Base-by-base conservation (phyloP, 2,888 invertebrate genomes). In the Dyspetes luteomarginatus region DNA sequence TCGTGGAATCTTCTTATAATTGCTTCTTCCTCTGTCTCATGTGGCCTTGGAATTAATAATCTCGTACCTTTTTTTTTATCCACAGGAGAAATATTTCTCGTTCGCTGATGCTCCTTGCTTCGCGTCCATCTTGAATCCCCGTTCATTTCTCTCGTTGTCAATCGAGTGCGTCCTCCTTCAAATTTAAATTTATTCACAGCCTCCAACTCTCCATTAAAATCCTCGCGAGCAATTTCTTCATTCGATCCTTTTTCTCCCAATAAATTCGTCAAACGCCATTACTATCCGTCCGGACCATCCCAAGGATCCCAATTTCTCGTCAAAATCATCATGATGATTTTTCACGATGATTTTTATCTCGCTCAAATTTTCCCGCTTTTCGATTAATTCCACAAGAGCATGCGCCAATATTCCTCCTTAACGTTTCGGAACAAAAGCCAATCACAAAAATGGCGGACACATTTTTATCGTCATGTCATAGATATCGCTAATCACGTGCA, bases 11-110 rank as follows among this genome's bases (percentile, higher is more conserved):
- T 84, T 0, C 89, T 83, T 12, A 86, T 84, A 7, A 83, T 83
- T 60, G 87, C 88, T 68, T 88, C 86, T 26, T 89, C 89, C 77
- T 89, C 87, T 3, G 89, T 89, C 78, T 89, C 89, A 24, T 83
- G 84, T 1, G 84, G 85, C 26, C 85, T 85, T 3, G 83, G 82
- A 43, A 82, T 19, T 19, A 83, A 80, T 72, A 55, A 78, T 30
- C 83, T 77, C 15, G 4, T 78, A 64, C 62, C 72, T 83, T 52
- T 74, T 78, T 67, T 65, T 12, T 22, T 52, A 15, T 43, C 75
- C 76, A 79, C 73, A 0, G 73, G 60, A 9, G 67, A 76, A 60
- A 43, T 72, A 41, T 50, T 77, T 48, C 72, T 15, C 43, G 71
- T 56, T 68, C 62, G 58, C 24, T 76, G 65, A 19, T 36, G 67